phyloP scores from a whole-genome alignment of 2,113 vertebrate genomes.

The Corythornis madagascariensis region DNA sequence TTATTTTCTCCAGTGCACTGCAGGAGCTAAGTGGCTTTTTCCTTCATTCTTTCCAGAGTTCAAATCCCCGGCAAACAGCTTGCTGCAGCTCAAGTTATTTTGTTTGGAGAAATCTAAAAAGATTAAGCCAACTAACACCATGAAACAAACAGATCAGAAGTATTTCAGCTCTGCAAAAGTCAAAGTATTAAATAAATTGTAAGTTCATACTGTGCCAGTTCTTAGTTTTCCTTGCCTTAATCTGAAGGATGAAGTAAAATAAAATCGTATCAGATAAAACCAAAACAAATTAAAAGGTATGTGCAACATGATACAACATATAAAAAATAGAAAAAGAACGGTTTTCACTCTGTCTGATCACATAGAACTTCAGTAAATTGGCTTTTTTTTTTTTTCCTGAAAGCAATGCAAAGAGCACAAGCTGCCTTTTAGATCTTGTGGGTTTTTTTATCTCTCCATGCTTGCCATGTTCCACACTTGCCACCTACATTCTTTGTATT shows the following conservation, averaged over 20 bases:
- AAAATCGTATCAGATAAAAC: slow-evolving; percentile 29
- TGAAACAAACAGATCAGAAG: slow-evolving; percentile 53
- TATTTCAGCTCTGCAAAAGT: slow-evolving; percentile 48
- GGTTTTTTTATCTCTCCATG: not conserved
- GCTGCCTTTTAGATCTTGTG: not conserved
- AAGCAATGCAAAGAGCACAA: not conserved
- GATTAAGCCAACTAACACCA: slow-evolving; percentile 60
- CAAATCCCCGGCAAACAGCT: slow-evolving; percentile 37
- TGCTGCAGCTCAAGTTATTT: slow-evolving; percentile 21
- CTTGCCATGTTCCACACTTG: not conserved
- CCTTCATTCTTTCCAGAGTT: not conserved
- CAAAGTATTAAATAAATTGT: slow-evolving; percentile 62
- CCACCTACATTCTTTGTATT: not conserved
- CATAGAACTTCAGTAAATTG: not conserved
- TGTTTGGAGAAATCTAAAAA: slow-evolving; percentile 57
- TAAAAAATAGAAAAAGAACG: slow-evolving; percentile 34
- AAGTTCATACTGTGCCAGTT: not conserved
- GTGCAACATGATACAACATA: not conserved
- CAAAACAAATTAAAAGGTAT: not conserved
- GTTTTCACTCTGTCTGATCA: not conserved
- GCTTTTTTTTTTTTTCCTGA: not conserved
- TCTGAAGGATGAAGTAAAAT: slow-evolving; percentile 51
- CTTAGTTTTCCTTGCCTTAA: slow-evolving; percentile 58
- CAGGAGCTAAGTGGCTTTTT: not conserved
- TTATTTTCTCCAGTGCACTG: not conserved